Evolutionary conservation across 2,797 vertebrate genomes (phyloP).

Genomic region (Graptemys geographica): DNA sequence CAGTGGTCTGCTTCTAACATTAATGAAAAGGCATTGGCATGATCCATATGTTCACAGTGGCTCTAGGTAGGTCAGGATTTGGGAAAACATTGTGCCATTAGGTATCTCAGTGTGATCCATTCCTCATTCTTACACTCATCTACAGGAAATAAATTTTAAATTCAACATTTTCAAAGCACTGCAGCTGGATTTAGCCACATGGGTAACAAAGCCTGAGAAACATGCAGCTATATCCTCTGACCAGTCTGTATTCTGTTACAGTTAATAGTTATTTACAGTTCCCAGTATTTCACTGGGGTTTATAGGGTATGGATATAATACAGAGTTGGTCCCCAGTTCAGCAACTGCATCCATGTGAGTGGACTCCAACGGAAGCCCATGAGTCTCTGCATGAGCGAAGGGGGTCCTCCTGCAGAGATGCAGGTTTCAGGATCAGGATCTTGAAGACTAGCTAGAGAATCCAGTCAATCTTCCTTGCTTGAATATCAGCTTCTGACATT

Average conservation of each 20-base stretch:
- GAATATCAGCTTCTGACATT: neutral
- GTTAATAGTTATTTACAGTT: neutral
- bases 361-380: neutral
- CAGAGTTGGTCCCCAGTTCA: rapidly evolving
- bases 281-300: rapidly evolving
- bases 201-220: neutral
- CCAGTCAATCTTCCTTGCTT: neutral
- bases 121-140: neutral
- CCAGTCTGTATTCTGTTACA: rapidly evolving
- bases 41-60: neutral
- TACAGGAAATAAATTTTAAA: neutral
- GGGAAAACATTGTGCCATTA: neutral
- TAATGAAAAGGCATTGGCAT: neutral
- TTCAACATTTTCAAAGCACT: neutral
- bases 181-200: neutral
- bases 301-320: rapidly evolving
- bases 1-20: neutral
- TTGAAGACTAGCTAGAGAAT: rapidly evolving
- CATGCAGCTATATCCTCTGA: rapidly evolving
- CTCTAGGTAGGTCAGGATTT: neutral
- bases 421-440: neutral
- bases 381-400: neutral
- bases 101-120: neutral
- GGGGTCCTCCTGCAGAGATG: neutral
- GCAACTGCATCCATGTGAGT: rapidly evolving